Base-by-base conservation (phyloP, 2,113 vertebrate genomes). In the Corythornis vintsioides region DNA sequence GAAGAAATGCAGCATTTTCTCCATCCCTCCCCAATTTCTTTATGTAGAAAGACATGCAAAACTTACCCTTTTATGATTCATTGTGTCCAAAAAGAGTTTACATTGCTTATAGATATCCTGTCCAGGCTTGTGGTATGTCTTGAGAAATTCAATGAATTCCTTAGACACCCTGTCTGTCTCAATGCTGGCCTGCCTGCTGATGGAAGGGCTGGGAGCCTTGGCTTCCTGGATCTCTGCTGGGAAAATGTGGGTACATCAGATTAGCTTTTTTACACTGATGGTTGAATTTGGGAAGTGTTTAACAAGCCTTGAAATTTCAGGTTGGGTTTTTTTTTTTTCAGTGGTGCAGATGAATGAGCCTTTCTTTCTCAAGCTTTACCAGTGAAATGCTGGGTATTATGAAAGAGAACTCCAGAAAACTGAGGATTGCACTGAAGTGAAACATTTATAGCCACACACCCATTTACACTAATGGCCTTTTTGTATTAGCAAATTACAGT, bases 71-170 rank as follows among this genome's bases (percentile, higher is more conserved):
- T 99, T 99, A 84, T 97, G 98, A 38, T 98, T 98, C 98, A 99
- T 98, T 88, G 94, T 83, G 81, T 99, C 97, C 65, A 99, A 86
- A 83, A 99, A 99, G 14, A 97, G 89, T 47, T 99, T 97, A 94
- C 98, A 98, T 93, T 99, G 99, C 96, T 99, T 99, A 64, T 99
- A 98, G 97, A 99, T 98, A 35, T 99, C 99, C 77, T 99, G 97
- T 45, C 99, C 99, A 3, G 98, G 97, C 87, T 98, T 99, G 56
- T 99, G 98, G 59, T 98, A 98, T 3, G 97, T 98, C 97, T 99
- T 99, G 92, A 99, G 96, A 96, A 99, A 99, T 25, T 99, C 99
- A 60, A 98, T 90, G 84, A 99, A 99, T 75, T 99, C 99, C 96
- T 97, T 98, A 84, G 99, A 98, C 33, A 98, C 99, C 22, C 98